Evolutionary conservation across 2,888 invertebrate genomes (phyloP), one percentile per base, ranked within the genome.

Genomic region (Agrilus cyanescens): DNA sequence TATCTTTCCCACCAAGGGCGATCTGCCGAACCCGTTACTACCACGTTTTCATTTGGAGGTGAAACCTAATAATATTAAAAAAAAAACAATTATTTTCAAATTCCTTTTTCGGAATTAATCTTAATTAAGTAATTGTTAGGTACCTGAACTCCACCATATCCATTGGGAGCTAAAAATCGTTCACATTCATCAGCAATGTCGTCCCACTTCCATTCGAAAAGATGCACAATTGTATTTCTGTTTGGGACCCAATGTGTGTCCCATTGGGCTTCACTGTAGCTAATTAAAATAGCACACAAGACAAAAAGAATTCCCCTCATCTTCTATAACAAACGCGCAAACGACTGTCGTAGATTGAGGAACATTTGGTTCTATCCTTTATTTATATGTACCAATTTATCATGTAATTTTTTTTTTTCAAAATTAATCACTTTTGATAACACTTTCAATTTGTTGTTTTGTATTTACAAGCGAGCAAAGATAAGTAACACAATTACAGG

Each of bases 1-100:
- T 90, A 89, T 12, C 89, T 69, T 60, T 91, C 89, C 79, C 80
- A 91, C 91, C 91, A 93, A 0, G 90, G 85, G 1, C 84, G 71
- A 3, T 60, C 60, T 0, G 65, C 37, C 5, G 20, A 20, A 18
- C 18, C 5, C 1, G 45, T 50, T 32, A 82, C 67, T 0, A 78
- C 67, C 31, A 80, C 62, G 57, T 86, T 84, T 61, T 87, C 88
- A 53, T 75, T 80, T 0, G 80, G 75, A 10, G 87, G 87, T 0
- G 86, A 86, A 5, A 85, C 72, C 82, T 83, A 10, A 8, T 12
- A 20, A n/a, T 29, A 7, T 20, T 20, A 20, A 7, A 20, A 36
- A 10, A 16, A 12, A 37, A 13, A n/a, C 5, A 14, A 29, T 20
- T 33, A n/a, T n/a, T n/a, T n/a, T n/a, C n/a, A n/a, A n/a, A n/a